A percentile compares a stretch with the other conserved stretches of the same genome.
Conservation (phyloP, 2,113 vertebrate genomes). For the Zingel zingel region DNA sequence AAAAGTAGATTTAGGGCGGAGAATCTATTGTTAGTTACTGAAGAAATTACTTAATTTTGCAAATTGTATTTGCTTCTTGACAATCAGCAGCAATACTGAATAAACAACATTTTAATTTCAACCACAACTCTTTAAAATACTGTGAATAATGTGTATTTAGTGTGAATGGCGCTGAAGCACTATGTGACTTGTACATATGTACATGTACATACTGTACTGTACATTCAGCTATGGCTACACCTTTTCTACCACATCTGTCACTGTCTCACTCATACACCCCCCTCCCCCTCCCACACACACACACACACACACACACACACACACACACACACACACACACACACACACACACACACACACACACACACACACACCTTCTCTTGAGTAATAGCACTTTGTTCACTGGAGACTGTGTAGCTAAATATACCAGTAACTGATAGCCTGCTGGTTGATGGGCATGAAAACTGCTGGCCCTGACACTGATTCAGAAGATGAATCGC, state of each 20-base stretch:
- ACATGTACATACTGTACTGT: background rate
- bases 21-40: background rate
- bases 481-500: conserved; percentile 44
- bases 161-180: background rate
- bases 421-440: conserved; percentile 70
- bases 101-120: background rate
- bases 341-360: background rate
- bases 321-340: background rate
- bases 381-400: conserved; percentile 63
- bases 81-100: background rate
- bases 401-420: conserved; percentile 52
- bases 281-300: background rate
- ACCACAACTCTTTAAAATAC: background rate
- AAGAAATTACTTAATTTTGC: background rate
- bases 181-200: background rate
- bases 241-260: conserved; percentile 23
- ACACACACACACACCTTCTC: background rate
- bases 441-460: conserved; percentile 41
- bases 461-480: conserved; percentile 40
- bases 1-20: background rate
- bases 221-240: background rate
- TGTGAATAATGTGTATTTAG: background rate
- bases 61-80: background rate
- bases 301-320: background rate
- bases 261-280: background rate